These are phyloP conservation scores for Drosophila nigrodunni DNA, from an alignment of 1,140 invertebrate species.

Conservation along the genomic window DNA sequence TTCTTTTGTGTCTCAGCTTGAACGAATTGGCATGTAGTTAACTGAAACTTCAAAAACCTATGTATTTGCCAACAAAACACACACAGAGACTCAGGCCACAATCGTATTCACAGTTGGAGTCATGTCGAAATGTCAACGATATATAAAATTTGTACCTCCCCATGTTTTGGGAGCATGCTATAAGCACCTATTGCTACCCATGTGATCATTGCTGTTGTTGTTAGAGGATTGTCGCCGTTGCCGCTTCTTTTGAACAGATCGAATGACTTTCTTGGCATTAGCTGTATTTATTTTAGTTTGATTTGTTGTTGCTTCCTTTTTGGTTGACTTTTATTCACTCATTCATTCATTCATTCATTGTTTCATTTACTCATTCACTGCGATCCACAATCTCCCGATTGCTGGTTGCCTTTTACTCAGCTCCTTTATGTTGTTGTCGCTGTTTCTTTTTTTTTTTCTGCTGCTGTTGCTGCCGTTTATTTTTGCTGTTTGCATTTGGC, in stretches of 20 bases:
- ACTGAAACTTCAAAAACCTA: constrained; percentile 20
- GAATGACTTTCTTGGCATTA: constrained; percentile 66
- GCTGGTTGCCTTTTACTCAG: constrained; percentile 50
- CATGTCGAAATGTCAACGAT: constrained; percentile 75
- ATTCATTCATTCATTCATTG: constrained; percentile 9
- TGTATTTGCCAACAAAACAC: constrained; percentile 54
- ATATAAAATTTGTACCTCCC: constrained; percentile 73
- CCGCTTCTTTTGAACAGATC: constrained; percentile 60
- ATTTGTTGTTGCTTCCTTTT: constrained; percentile 45
- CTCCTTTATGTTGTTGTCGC: constrained; percentile 41
- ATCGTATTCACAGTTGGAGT: constrained; percentile 39
- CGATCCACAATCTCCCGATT: constrained; percentile 27
- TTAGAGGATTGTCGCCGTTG: constrained; percentile 52
- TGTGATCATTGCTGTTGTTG: constrained; percentile 32
- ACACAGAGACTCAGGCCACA: constrained; percentile 23
- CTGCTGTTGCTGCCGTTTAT: constrained; percentile 6
- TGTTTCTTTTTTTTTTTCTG: not conserved
- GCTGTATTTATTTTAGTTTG: constrained; percentile 51
- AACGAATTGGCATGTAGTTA: constrained; percentile 48
- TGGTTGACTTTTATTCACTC: constrained; percentile 28
- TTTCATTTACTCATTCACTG: constrained; percentile 46
- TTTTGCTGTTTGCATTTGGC: constrained; percentile 38
- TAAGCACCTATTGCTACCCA: constrained; percentile 24
- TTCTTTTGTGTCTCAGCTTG: constrained; percentile 63
- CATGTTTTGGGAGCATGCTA: constrained; percentile 74